Evolutionary conservation across 2,797 vertebrate species (phyloP).

Genomic region (Melanotaenia boesemani): DNA sequence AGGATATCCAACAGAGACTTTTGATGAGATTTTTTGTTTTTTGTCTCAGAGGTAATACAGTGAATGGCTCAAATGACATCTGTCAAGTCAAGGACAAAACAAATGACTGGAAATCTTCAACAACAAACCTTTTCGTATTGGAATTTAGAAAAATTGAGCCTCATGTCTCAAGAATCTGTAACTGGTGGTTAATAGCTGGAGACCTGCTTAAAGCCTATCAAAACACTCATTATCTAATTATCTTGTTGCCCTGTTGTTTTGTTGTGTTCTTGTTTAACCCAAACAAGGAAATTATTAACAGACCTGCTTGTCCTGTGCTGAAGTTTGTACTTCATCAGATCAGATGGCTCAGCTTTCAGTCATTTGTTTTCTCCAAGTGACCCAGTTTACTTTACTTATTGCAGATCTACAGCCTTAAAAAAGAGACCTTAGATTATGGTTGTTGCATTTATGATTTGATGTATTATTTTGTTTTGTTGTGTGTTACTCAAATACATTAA

Average conservation of each 20-base stretch:
- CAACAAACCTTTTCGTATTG: conserved; percentile 38
- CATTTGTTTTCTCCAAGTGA: conserved; percentile 66
- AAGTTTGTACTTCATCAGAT: conserved; percentile 5
- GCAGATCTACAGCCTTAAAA: conserved; percentile 55
- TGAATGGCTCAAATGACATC: conserved; percentile 39
- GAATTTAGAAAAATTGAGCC: conserved; percentile 54
- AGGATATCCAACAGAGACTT: conserved; percentile 27
- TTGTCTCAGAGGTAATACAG: conserved; percentile 60
- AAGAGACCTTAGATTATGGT: conserved; percentile 14
- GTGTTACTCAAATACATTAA: conserved; percentile 26
- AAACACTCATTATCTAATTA: conserved; percentile 70
- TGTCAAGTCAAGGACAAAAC: conserved; percentile 55
- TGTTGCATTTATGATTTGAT: conserved; percentile 8
- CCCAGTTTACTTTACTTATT: conserved; percentile 49
- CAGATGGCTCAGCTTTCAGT: conserved; percentile 61
- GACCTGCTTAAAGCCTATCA: conserved; percentile 67
- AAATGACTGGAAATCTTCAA: conserved; percentile 44
- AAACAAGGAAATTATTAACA: conserved; percentile 78
- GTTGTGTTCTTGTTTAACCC: conserved; percentile 75
- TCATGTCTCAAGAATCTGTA: conserved; percentile 46
- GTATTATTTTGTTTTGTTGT: conserved; percentile 22
- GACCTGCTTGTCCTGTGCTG: conserved; percentile 43
- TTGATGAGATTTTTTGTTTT: conserved; percentile 56
- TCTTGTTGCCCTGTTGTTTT: conserved; percentile 68
- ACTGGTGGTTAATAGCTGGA: conserved; percentile 55